Evolutionary conservation across 2,797 vertebrate genomes (phyloP).

Genomic region (Caiman crocodilus): DNA sequence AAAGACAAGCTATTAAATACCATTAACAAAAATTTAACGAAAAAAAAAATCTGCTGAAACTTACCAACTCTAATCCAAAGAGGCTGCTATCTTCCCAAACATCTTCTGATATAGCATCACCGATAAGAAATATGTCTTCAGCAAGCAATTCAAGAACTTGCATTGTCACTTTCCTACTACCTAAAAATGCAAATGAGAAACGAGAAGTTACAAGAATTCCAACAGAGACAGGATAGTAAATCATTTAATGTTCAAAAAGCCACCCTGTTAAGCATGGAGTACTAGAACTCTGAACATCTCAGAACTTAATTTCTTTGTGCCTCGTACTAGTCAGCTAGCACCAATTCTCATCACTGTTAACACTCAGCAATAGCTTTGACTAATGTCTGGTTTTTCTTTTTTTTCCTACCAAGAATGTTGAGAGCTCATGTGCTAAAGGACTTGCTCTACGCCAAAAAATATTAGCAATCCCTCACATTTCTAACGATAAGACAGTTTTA

Average conservation of each 20-base stretch:
- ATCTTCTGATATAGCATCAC: slow-evolving; percentile 89
- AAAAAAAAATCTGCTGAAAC: slow-evolving; percentile 61
- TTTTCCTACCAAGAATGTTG: not conserved
- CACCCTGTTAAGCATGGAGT: not conserved
- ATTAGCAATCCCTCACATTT: not conserved
- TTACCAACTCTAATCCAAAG: slow-evolving; percentile 94
- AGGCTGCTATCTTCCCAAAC: slow-evolving; percentile 96
- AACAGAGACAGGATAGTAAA: not conserved
- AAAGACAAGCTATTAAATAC: not conserved
- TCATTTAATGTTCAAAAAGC: not conserved
- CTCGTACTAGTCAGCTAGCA: not conserved
- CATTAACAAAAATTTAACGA: slow-evolving; percentile 14
- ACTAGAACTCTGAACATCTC: not conserved
- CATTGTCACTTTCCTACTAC: slow-evolving; percentile 86
- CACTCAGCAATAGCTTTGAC: not conserved
- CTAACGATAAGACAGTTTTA: not conserved
- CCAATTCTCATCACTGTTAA: not conserved
- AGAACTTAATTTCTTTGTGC: not conserved
- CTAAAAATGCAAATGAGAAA: slow-evolving; percentile 75
- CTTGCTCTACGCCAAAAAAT: not conserved
- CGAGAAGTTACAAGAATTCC: not conserved
- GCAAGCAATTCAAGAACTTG: slow-evolving; percentile 90
- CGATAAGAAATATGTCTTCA: slow-evolving; percentile 86
- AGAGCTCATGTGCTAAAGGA: not conserved
- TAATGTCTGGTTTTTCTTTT: not conserved